Evolutionary conservation across 2,113 vertebrate genomes (phyloP).

Genomic region (Carollia perspicillata): DNA sequence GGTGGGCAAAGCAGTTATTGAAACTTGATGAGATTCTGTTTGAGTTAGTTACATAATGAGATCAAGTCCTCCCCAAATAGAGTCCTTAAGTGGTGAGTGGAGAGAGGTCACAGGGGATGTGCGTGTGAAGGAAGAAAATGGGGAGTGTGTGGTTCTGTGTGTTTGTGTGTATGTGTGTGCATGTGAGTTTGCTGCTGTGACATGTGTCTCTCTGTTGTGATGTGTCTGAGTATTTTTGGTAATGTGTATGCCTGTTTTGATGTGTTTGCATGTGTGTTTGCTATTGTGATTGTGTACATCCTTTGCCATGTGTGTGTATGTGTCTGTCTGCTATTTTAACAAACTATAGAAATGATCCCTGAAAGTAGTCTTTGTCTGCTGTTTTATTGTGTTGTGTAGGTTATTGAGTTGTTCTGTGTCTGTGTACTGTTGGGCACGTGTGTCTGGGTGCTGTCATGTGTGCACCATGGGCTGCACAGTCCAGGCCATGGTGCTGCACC

Average conservation of each 20-base stretch:
- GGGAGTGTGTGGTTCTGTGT: neutral
- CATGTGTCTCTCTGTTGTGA: neutral
- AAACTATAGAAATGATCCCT: no score
- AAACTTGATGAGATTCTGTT: slow-evolving; percentile 84
- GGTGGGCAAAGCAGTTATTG: slow-evolving; percentile 68
- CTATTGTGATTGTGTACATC: neutral
- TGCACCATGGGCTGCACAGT: neutral
- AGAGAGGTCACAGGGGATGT: neutral
- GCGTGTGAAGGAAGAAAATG: neutral
- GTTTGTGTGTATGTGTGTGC: neutral
- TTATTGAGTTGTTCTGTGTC: neutral
- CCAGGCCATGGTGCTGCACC: slow-evolving; percentile 71
- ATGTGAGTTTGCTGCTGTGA: neutral
- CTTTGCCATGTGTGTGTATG: neutral
- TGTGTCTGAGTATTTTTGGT: neutral
- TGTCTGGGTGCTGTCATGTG: neutral
- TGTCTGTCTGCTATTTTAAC: neutral
- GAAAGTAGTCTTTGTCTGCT: neutral
- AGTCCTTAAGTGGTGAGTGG: slow-evolving; percentile 65
- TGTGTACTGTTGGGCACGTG: neutral
- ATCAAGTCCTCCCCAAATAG: slow-evolving; percentile 74
- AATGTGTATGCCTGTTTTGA: neutral
- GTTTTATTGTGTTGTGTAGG: neutral
- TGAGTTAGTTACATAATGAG: slow-evolving; percentile 82
- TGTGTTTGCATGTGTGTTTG: neutral